Conservation (phyloP, 2,888 invertebrate species). For the Acleris holmiana region DNA sequence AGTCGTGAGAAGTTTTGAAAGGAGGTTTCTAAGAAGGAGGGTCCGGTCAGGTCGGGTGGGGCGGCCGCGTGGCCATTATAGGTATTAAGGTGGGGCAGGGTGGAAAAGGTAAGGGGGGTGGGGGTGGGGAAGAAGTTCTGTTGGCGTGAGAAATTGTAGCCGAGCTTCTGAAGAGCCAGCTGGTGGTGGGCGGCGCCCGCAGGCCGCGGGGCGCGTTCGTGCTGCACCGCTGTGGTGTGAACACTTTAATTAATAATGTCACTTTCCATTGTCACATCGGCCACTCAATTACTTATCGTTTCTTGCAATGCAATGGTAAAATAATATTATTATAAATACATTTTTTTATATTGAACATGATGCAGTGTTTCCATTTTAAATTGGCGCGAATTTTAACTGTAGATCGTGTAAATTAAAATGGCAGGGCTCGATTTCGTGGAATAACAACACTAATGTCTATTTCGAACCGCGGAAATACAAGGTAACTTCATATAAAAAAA, state of each 20-base stretch:
- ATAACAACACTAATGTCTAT: no score
- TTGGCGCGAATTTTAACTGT: no score
- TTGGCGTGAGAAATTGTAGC: slow-evolving; percentile 71
- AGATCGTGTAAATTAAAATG: no score
- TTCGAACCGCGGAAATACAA: no score
- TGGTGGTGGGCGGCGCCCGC: slow-evolving; percentile 60
- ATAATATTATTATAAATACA: no score
- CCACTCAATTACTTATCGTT: background rate
- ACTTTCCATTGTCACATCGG: background rate
- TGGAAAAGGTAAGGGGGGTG: slow-evolving; percentile 55
- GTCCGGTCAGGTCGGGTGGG: slow-evolving; percentile 50
- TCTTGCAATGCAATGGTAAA: no score
- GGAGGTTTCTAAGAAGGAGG: slow-evolving; percentile 59
- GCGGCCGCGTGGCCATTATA: slow-evolving; percentile 57
- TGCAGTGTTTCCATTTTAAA: no score
- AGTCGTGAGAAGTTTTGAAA: slow-evolving; percentile 64
- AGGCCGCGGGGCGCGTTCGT: slow-evolving; percentile 92
- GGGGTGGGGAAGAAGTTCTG: slow-evolving; percentile 57
- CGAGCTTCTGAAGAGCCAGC: slow-evolving; percentile 77
- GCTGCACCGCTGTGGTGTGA: slow-evolving; percentile 90
- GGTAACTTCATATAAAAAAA: no score
- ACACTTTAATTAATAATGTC: background rate
- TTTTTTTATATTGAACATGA: no score
- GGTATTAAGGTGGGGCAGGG: slow-evolving; percentile 59
- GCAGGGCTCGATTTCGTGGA: no score